Percentiles rank a stretch among this genome's conserved stretches.
phyloP scores from a whole-genome alignment of 2,888 invertebrate species.

The Cryptus viduatorius region DNA sequence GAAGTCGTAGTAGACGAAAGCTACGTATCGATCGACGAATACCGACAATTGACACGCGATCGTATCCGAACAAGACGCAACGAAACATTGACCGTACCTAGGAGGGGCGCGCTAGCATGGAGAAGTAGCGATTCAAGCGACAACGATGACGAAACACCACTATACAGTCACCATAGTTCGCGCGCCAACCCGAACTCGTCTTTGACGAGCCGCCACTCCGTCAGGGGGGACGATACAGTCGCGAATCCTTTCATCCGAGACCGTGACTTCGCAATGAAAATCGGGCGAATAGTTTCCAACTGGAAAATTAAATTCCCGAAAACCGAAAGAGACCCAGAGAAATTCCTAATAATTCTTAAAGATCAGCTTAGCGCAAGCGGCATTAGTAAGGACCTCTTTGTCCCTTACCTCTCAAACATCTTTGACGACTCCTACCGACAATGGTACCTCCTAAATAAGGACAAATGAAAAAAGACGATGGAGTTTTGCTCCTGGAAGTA shows the following conservation, averaged over 20 bases:
- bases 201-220: neutral
- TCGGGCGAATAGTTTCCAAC: slow-evolving; percentile 57
- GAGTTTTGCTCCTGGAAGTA: slow-evolving; percentile 54
- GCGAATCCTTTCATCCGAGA: neutral
- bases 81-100: neutral
- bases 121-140: slow-evolving; percentile 25
- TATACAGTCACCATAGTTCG: neutral
- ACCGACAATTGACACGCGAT: neutral
- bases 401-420: slow-evolving; percentile 60
- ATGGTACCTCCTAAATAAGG: slow-evolving; percentile 64
- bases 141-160: slow-evolving; percentile 15
- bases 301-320: slow-evolving; percentile 62
- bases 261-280: slow-evolving; percentile 55
- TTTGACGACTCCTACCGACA: slow-evolving; percentile 65
- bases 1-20: neutral
- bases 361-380: slow-evolving; percentile 58
- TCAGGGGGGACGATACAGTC: neutral
- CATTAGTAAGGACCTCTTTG: slow-evolving; percentile 49
- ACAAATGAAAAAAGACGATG: slow-evolving; percentile 54
- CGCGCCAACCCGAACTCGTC: neutral
- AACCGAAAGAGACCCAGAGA: slow-evolving; percentile 61
- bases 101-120: slow-evolving; percentile 38
- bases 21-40: neutral
- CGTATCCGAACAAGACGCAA: neutral
- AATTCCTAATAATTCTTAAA: slow-evolving; percentile 59